Conservation (phyloP, 92 coral and sea anemone genomes). For the Epizoanthus scotinus region DNA sequence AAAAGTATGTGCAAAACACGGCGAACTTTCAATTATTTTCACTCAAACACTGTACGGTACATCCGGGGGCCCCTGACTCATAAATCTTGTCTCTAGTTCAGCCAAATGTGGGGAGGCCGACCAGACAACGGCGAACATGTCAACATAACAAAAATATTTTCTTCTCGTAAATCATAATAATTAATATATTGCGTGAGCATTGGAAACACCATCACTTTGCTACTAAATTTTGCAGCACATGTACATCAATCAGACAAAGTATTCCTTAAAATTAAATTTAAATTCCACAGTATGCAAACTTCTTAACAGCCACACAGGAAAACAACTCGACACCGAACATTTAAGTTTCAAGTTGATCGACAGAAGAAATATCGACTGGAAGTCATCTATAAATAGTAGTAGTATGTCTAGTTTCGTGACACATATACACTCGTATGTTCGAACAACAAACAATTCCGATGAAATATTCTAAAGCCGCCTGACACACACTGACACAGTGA, state of each 20-base stretch:
- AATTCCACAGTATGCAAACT: background rate
- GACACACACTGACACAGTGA: slow-evolving; percentile 6
- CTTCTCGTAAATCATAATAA: background rate
- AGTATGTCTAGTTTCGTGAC: slow-evolving; percentile 20
- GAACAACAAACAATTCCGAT: slow-evolving; percentile 33
- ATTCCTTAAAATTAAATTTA: background rate
- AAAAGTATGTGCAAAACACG: background rate
- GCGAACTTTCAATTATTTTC: background rate
- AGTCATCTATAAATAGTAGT: background rate
- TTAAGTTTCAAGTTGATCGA: background rate
- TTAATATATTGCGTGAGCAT: slow-evolving; percentile 41
- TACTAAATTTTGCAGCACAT: slow-evolving; percentile 6
- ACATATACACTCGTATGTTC: slow-evolving; percentile 17
- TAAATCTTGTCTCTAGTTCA: background rate
- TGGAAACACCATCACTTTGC: background rate
- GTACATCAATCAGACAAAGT: background rate
- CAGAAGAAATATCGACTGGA: background rate
- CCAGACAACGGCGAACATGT: background rate
- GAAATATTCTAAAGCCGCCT: slow-evolving; percentile 7
- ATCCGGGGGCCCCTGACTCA: too few relatives aligned
- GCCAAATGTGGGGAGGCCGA: background rate
- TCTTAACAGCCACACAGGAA: background rate
- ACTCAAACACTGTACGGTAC: background rate
- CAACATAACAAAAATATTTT: slow-evolving; percentile 9
- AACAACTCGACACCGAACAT: background rate